Conservation (phyloP, 2,888 invertebrate genomes). For the Rhodophaea formosa region DNA sequence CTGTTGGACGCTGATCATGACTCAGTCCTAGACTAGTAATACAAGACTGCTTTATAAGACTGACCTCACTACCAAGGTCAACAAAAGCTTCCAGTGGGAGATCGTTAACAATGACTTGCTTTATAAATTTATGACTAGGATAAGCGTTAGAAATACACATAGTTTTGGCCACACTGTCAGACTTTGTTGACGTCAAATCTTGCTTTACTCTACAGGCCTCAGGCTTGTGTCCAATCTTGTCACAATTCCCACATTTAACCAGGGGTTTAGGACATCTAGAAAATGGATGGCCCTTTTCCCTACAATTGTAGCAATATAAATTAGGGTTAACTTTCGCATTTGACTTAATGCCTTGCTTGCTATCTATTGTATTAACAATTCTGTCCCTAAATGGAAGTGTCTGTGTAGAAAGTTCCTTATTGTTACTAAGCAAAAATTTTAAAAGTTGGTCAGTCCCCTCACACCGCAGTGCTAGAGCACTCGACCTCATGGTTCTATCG, state of each 20-base stretch:
- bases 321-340: background rate
- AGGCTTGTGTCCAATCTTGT: constrained; percentile 18
- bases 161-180: constrained; percentile 5
- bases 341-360: background rate
- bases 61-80: constrained; percentile 26
- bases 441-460: constrained; percentile 15
- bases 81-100: constrained; percentile 18
- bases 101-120: constrained; percentile 10
- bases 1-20: constrained; percentile 9
- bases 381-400: no score
- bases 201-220: constrained; percentile 6
- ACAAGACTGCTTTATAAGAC: constrained; percentile 14
- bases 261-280: constrained; percentile 18
- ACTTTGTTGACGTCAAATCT: background rate
- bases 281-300: constrained; percentile 20
- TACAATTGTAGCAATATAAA: constrained; percentile 19
- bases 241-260: constrained; percentile 16
- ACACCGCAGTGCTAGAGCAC: constrained; percentile 23
- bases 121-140: constrained; percentile 18
- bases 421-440: constrained; percentile 22
- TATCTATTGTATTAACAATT: no score
- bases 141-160: constrained; percentile 18
- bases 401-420: background rate
- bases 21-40: constrained; percentile 15
- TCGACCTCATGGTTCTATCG: constrained; percentile 20